Conservation (phyloP, 2,113 vertebrate species). For the Campylomormyrus numenius region DNA sequence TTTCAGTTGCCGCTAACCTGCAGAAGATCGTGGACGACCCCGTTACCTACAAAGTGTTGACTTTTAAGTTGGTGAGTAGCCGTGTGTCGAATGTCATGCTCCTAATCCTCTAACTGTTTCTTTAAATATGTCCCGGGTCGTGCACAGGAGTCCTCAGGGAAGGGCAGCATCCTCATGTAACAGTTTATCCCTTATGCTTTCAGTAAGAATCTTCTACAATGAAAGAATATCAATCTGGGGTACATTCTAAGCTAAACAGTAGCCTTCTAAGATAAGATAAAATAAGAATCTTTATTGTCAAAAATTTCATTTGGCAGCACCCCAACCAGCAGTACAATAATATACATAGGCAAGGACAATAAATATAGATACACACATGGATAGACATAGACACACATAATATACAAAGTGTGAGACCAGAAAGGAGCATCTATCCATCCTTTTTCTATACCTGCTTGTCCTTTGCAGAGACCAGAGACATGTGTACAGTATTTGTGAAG, state of each 20-base stretch:
- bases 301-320: background rate
- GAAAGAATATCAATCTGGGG: background rate
- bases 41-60: constrained; percentile 89
- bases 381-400: background rate
- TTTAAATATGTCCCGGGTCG: background rate
- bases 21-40: constrained; percentile 99
- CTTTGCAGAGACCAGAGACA: background rate
- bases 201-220: background rate
- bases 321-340: background rate
- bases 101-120: background rate
- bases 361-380: background rate
- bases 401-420: background rate
- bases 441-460: background rate
- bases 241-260: background rate
- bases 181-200: background rate
- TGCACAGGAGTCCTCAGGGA: background rate
- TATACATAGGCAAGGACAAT: background rate
- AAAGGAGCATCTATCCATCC: background rate
- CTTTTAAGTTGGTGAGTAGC: constrained; percentile 95
- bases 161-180: background rate
- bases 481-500: background rate
- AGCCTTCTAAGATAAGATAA: background rate
- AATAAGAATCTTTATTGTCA: background rate
- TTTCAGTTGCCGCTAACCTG: constrained; percentile 96
- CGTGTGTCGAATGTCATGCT: constrained; percentile 23